Evolutionary conservation across 2,797 vertebrate genomes (phyloP), one percentile per base, ranked within the genome.

Genomic region (Philypnodon macrostomus): DNA sequence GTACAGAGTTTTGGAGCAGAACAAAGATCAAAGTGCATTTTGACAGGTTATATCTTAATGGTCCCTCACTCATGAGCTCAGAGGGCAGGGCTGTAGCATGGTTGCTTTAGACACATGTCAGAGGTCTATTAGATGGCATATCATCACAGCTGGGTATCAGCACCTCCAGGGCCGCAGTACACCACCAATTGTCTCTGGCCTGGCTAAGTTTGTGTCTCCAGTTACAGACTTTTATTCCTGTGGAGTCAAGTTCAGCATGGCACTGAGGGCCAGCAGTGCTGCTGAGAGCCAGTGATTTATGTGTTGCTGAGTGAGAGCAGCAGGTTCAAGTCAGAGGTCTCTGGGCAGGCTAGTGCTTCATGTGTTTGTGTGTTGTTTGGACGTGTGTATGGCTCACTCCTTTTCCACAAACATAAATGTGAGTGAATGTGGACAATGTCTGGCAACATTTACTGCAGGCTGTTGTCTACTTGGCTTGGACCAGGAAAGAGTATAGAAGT

Each of bases 221-320:
- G 81, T 91, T 90, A 83, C 88, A 5, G 67, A 70, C 76, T 80
- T 84, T 88, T 88, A 86, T 90, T 88, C 85, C 80, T 52, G 73
- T 80, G 77, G 86, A 88, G 85, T 87, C 73, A 78, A 83, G 84
- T 84, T 83, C 79, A 84, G 85, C 81, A 75, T 81, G 85, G 79
- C 71, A 75, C 72, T 75, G 81, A 77, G 70, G 62, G 72, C 77
- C 77, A 70, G 68, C 72, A 73, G 76, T 31, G 75, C 70, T 53
- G 84, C 80, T 80, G 78, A 81, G 70, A 81, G 80, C 66, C 56
- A 3, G 60, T 89, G 88, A 90, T 90, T 90, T 91, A 88, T 87
- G 85, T 76, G 69, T 84, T 79, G 84, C 82, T 90, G 88, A 90
- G 86, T 89, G 90, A 91, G 86, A 84, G 80, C 85, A 88, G 88